A percentile compares a stretch with the other conserved stretches of the same genome.
Conservation (phyloP, 2,113 vertebrate genomes). For the Mesocricetus auratus region DNA sequence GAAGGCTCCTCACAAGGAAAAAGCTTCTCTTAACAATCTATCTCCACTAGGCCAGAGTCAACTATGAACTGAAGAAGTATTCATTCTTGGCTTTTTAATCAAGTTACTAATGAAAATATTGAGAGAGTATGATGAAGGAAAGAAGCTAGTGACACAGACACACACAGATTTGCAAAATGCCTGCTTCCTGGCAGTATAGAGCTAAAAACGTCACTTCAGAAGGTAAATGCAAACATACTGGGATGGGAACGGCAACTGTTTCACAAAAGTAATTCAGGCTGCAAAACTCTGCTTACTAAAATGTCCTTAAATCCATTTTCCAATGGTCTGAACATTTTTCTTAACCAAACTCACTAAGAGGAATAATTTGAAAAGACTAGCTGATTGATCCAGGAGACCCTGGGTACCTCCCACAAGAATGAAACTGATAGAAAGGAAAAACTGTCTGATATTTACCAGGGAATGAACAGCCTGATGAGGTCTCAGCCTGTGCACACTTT, state of each 20-base stretch:
- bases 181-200: not conserved
- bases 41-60: not conserved
- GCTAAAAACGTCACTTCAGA: slow-evolving; percentile 19
- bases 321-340: slow-evolving; percentile 42
- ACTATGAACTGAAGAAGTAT: not conserved
- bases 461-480: not conserved
- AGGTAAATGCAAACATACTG: slow-evolving; percentile 2
- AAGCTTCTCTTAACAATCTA: no score
- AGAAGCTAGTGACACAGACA: not conserved
- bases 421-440: not conserved
- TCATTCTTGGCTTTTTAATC: not conserved
- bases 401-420: slow-evolving; percentile 21
- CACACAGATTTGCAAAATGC: not conserved
- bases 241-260: not conserved
- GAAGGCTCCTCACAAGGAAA: no score
- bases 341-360: not conserved
- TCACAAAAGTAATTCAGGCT: slow-evolving; percentile 21
- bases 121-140: not conserved
- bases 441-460: slow-evolving; percentile 16
- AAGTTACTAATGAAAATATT: slow-evolving; percentile 31
- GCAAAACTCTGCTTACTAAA: slow-evolving; percentile 39
- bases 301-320: slow-evolving; percentile 29
- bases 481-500: slow-evolving; percentile 2
- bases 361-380: slow-evolving; percentile 48
- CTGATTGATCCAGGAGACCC: not conserved